A percentile compares a stretch with the other conserved stretches of the same genome.
Conservation (phyloP, 1,140 invertebrate genomes). For the Lordiphosa clarofinis region DNA sequence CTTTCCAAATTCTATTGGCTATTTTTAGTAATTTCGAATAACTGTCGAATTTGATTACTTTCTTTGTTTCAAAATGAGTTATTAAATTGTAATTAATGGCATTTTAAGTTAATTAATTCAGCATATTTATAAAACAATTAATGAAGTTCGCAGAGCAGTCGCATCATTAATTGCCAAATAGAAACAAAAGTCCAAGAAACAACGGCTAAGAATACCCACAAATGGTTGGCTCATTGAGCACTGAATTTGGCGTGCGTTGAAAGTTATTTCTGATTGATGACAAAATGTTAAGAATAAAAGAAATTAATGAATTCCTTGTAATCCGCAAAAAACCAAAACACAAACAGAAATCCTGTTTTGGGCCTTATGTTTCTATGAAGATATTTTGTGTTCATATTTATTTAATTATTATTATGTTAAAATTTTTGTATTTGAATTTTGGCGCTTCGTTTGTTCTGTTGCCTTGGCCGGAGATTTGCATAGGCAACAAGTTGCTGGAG, state of each 20-base stretch:
- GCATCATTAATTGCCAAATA: conserved; percentile 44
- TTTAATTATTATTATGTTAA: conserved; percentile 73
- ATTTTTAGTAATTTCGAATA: conserved; percentile 35
- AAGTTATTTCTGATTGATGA: conserved; percentile 78
- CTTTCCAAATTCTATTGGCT: conserved; percentile 34
- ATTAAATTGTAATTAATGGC: conserved; percentile 73
- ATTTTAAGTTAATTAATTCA: conserved; percentile 76
- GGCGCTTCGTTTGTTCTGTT: conserved; percentile 22
- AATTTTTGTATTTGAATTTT: conserved; percentile 36
- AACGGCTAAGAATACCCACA: conserved; percentile 16
- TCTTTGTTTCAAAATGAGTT: conserved; percentile 66
- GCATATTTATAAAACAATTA: conserved; percentile 76
- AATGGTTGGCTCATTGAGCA: conserved; percentile 51
- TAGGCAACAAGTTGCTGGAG: conserved; percentile 23
- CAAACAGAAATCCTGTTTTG: conserved; percentile 52
- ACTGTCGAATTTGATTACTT: conserved; percentile 54
- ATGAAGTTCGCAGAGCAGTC: conserved; percentile 61
- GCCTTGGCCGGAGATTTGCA: conserved; percentile 61
- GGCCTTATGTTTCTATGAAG: conserved; percentile 55
- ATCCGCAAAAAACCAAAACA: conserved; percentile 40
- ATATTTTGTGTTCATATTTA: conserved; percentile 58
- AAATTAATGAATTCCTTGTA: conserved; percentile 76
- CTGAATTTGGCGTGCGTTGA: conserved; percentile 68
- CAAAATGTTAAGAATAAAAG: conserved; percentile 62
- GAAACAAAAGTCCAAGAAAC: conserved; percentile 12